Evolutionary conservation across 2,113 vertebrate genomes (phyloP).

Genomic region (Myiopsitta monachus): DNA sequence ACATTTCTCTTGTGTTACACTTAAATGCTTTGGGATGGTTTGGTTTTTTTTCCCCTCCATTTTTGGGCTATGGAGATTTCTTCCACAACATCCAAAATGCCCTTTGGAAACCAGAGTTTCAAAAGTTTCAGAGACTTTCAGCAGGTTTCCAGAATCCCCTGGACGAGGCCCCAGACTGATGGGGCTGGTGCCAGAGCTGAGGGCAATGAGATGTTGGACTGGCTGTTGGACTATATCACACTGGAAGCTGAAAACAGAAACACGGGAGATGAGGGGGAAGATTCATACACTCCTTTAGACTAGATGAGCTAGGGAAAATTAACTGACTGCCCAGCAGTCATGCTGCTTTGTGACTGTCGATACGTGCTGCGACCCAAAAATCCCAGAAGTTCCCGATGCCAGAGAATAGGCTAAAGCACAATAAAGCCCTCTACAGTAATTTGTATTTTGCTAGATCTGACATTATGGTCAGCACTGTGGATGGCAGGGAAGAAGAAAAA

Average conservation of each 20-base stretch:
- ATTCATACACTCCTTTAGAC: background rate
- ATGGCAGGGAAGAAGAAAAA: accelerated
- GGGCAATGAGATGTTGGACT: background rate
- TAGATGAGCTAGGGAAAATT: background rate
- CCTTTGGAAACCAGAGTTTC: background rate
- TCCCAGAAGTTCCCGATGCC: background rate
- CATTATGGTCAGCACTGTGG: background rate
- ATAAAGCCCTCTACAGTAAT: background rate
- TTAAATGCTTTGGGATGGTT: background rate
- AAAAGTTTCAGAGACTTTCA: background rate
- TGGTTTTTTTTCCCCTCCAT: accelerated
- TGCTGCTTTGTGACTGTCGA: background rate
- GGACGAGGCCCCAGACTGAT: accelerated
- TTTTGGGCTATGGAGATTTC: background rate
- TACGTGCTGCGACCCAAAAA: background rate
- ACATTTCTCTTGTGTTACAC: background rate
- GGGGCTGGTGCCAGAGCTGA: background rate
- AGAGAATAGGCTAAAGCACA: background rate
- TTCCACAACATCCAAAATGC: background rate
- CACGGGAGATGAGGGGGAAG: background rate
- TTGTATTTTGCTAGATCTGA: background rate
- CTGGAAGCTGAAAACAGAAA: background rate
- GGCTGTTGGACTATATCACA: background rate
- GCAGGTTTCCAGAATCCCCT: background rate
- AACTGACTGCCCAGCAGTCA: background rate